Conservation (phyloP, 2,888 invertebrate genomes). For the Hyppa rectilinea region DNA sequence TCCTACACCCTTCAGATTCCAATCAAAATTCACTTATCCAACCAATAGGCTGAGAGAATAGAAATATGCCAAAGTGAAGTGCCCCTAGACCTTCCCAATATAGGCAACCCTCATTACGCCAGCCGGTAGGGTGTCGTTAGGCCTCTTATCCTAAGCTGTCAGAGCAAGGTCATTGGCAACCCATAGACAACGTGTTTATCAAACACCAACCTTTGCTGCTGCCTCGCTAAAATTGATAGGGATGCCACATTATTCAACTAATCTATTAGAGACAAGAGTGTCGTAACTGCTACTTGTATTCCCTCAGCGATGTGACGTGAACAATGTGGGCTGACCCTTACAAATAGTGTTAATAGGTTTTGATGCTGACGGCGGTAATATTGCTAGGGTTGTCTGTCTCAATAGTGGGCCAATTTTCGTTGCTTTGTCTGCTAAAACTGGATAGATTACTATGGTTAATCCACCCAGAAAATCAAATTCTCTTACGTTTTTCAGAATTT, state of each 20-base stretch:
- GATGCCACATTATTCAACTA: slow-evolving; percentile 20
- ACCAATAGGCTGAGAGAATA: slow-evolving; percentile 20
- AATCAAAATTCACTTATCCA: slow-evolving; percentile 50
- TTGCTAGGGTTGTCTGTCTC: slow-evolving; percentile 16
- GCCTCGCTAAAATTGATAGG: slow-evolving; percentile 26
- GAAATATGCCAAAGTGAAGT: slow-evolving; percentile 32
- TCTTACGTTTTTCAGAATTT: no score
- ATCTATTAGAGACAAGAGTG: slow-evolving; percentile 20
- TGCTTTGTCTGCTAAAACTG: slow-evolving; percentile 13
- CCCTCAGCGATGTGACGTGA: slow-evolving; percentile 9
- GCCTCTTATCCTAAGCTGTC: slow-evolving; percentile 42
- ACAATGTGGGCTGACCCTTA: not conserved
- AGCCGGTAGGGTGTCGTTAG: slow-evolving; percentile 27
- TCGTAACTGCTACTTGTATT: not conserved
- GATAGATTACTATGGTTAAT: not conserved
- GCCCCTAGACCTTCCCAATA: slow-evolving; percentile 53
- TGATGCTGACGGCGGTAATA: slow-evolving; percentile 19
- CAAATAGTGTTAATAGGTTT: slow-evolving; percentile 23
- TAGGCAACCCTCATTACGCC: slow-evolving; percentile 40
- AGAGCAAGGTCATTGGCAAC: slow-evolving; percentile 26
- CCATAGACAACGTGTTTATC: slow-evolving; percentile 43
- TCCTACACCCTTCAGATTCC: slow-evolving; percentile 14
- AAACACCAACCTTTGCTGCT: slow-evolving; percentile 34
- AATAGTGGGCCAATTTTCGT: not conserved
- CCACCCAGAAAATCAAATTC: no score